Conservation (phyloP, 2,888 invertebrate species). For the Aporophyla lueneburgensis region DNA sequence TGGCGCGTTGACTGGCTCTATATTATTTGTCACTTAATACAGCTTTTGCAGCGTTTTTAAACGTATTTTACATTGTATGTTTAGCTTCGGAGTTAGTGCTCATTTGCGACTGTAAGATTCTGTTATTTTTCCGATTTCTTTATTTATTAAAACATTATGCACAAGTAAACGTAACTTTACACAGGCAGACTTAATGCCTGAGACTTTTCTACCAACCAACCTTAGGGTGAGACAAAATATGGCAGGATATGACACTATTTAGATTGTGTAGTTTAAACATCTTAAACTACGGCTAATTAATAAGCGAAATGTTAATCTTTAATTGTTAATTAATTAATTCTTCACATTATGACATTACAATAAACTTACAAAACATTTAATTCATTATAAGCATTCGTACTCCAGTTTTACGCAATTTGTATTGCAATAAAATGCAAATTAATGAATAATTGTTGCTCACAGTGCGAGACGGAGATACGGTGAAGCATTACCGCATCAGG, state of each 20-base stretch:
- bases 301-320: constrained; percentile 32
- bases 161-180: too few species aligned
- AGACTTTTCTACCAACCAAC: too few species aligned
- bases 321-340: constrained; percentile 57
- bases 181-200: too few species aligned
- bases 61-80: constrained; percentile 5
- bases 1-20: constrained; percentile 33
- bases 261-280: too few species aligned
- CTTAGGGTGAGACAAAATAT: too few species aligned
- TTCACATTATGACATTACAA: constrained; percentile 52
- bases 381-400: constrained; percentile 56
- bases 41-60: constrained; percentile 12
- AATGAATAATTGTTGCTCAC: constrained; percentile 77
- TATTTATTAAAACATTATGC: too few species aligned
- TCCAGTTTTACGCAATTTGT: constrained; percentile 61
- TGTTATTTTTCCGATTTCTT: background rate
- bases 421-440: constrained; percentile 68
- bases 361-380: constrained; percentile 64
- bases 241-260: too few species aligned
- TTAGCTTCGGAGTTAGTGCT: background rate
- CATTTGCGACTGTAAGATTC: background rate
- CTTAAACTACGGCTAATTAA: background rate
- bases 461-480: constrained; percentile 99
- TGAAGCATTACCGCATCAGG: constrained; percentile 99
- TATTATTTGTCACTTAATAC: constrained; percentile 29